phyloP scores from a whole-genome alignment of 1,140 invertebrate species.

The Hydropsyche tenuis region DNA sequence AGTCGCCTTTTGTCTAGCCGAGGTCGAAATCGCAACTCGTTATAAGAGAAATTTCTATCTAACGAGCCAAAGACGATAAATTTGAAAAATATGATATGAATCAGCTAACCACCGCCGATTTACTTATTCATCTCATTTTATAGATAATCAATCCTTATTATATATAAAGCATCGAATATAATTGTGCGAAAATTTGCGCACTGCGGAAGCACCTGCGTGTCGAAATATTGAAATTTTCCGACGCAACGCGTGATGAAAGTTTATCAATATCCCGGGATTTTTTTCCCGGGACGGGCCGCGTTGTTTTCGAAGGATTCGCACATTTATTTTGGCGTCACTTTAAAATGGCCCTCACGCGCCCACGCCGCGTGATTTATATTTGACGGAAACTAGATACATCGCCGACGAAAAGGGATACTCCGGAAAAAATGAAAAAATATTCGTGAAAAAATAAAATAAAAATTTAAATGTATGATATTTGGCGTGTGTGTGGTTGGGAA shows the following conservation, averaged over 20 bases:
- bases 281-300: neutral
- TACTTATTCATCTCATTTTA: too few relatives aligned
- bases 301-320: neutral
- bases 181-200: too few relatives aligned
- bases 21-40: too few relatives aligned
- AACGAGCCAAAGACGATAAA: too few relatives aligned
- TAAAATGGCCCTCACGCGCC: constrained; percentile 19
- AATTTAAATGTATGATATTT: neutral
- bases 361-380: constrained; percentile 4
- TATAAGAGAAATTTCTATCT: too few relatives aligned
- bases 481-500: neutral
- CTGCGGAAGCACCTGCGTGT: neutral
- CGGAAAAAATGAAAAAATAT: neutral
- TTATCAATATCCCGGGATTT: constrained; percentile 1
- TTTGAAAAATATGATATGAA: too few relatives aligned
- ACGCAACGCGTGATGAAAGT: neutral
- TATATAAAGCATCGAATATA: too few relatives aligned
- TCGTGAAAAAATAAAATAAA: too few relatives aligned
- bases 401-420: neutral
- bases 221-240: neutral
- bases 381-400: constrained; percentile 19
- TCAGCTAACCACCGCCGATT: too few relatives aligned
- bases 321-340: neutral
- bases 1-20: too few relatives aligned
- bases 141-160: too few relatives aligned